A percentile compares a stretch with the other conserved stretches of the same genome.
These are phyloP conservation scores for Myotis pilosus DNA, from an alignment of 2,797 vertebrate species.

Conservation along the genomic window DNA sequence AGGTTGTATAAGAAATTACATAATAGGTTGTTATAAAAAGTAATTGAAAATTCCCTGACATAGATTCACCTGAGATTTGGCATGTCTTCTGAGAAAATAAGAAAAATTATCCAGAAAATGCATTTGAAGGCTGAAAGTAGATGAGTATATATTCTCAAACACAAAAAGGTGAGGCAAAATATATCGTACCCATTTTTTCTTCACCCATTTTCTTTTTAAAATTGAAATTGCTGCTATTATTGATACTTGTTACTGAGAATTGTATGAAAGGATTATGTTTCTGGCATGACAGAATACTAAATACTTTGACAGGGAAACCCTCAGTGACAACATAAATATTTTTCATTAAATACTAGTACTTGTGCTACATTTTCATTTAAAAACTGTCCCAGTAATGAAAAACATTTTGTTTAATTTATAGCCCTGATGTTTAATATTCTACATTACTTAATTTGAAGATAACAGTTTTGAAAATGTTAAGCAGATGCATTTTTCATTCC, in stretches of 20 bases:
- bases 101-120: background rate
- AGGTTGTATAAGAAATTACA: background rate
- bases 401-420: background rate
- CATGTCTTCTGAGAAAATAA: background rate
- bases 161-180: background rate
- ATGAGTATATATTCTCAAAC: background rate
- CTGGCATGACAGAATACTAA: background rate
- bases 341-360: background rate
- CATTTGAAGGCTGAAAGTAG: background rate
- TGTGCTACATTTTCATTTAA: background rate
- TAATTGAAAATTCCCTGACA: background rate
- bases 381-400: background rate
- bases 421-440: background rate
- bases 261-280: background rate
- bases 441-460: background rate
- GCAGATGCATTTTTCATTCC: background rate
- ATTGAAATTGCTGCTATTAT: background rate
- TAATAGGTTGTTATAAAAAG: constrained; percentile 5
- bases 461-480: constrained; percentile 2
- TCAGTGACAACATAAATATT: background rate
- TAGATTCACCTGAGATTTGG: background rate
- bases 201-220: background rate
- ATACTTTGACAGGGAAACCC: background rate
- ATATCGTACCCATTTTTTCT: background rate
- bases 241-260: background rate